Percentiles rank a stretch among this genome's conserved stretches.
Evolutionary conservation across 2,113 vertebrate species (phyloP).

Genomic region (Bubalus kerabau): DNA sequence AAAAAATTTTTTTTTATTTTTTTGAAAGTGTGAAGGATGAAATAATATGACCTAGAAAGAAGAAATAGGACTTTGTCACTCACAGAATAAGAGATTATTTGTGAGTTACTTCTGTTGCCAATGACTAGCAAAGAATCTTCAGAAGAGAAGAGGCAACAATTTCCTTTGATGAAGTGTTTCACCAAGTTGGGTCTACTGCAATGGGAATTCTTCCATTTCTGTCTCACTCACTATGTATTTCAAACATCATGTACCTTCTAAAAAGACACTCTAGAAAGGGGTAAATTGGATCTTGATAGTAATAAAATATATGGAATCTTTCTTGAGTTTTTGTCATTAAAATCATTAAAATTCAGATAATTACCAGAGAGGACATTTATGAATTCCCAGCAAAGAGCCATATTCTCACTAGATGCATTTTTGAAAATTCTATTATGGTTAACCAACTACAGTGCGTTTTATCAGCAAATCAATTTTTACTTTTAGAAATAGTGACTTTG

Average conservation of each 20-base stretch:
- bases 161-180: background rate
- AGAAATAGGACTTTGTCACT: background rate
- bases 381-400: background rate
- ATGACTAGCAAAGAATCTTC: background rate
- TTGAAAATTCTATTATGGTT: background rate
- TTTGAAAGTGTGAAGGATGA: background rate
- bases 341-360: background rate
- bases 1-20: background rate
- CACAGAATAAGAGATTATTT: background rate
- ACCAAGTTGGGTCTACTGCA: background rate
- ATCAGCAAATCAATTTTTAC: background rate
- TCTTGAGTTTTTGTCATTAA: background rate
- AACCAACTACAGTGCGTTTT: background rate
- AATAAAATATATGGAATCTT: background rate
- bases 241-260: background rate
- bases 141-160: background rate
- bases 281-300: background rate
- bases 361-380: background rate
- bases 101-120: background rate
- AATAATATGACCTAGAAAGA: background rate
- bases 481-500: background rate
- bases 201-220: background rate
- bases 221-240: background rate
- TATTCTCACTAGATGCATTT: background rate
- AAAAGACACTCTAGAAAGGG: background rate